Percentiles rank a stretch among this genome's conserved stretches.
These are phyloP conservation scores for Metallyticus violacea DNA, from an alignment of 2,888 invertebrate genomes.

Conservation along the genomic window DNA sequence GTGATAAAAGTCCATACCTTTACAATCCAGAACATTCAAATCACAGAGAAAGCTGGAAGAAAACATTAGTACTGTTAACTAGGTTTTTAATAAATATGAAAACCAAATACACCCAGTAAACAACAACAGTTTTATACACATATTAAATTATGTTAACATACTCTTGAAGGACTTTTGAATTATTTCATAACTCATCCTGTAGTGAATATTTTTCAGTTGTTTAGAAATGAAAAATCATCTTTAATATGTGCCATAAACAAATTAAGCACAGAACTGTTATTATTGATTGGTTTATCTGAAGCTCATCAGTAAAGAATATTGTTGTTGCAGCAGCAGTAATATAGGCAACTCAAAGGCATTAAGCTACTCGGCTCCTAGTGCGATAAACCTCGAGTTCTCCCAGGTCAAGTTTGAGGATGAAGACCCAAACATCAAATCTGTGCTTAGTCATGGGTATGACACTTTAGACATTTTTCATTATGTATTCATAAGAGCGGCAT, in stretches of 20 bases:
- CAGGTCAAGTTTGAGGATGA: slow-evolving; percentile 67
- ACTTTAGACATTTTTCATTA: slow-evolving; percentile 4
- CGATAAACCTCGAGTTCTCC: slow-evolving; percentile 72
- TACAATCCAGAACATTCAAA: too few relatives aligned
- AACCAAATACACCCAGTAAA: too few relatives aligned
- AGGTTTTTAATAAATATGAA: too few relatives aligned
- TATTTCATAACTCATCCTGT: neutral
- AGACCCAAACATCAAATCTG: slow-evolving; percentile 48
- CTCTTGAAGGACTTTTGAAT: neutral
- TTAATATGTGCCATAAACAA: neutral
- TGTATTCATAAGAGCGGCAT: neutral
- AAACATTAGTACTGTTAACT: too few relatives aligned
- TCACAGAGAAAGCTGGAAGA: too few relatives aligned
- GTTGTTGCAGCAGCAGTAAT: neutral
- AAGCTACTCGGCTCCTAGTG: slow-evolving; percentile 84
- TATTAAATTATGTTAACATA: neutral
- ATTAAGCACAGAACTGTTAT: neutral
- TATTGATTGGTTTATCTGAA: neutral
- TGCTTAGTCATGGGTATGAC: slow-evolving; percentile 44
- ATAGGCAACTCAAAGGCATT: slow-evolving; percentile 51
- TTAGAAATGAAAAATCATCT: neutral
- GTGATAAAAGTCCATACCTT: too few relatives aligned
- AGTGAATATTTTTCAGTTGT: neutral
- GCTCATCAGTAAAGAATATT: neutral
- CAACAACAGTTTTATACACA: too few relatives aligned